Conservation (phyloP, 2,797 vertebrate genomes). For the Myripristis murdjan region DNA sequence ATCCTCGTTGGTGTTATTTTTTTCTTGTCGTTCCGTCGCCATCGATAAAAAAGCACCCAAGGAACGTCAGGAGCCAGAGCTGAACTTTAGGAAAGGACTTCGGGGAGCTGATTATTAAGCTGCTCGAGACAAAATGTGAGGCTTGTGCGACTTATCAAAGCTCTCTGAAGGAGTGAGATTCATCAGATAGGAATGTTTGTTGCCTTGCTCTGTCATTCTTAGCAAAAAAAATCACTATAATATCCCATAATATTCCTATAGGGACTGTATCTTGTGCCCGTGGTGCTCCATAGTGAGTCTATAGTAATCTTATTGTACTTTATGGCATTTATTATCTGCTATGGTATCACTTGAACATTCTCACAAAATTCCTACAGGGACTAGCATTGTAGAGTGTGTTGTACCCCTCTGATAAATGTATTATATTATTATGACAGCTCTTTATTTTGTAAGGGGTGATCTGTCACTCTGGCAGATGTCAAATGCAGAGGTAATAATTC, state of each 20-base stretch:
- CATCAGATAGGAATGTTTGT: neutral
- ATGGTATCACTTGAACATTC: neutral
- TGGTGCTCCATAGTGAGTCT: no score
- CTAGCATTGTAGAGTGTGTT: neutral
- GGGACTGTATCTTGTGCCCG: no score
- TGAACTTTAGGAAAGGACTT: neutral
- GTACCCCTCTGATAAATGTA: neutral
- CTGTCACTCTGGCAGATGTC: constrained; percentile 13
- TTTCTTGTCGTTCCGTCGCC: neutral
- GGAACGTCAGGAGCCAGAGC: neutral
- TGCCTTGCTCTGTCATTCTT: constrained; percentile 3
- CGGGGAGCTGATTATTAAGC: neutral
- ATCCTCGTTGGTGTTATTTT: constrained; percentile 7
- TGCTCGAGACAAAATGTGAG: neutral
- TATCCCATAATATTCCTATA: no score
- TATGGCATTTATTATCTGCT: no score
- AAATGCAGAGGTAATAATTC: neutral
- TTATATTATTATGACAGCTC: neutral
- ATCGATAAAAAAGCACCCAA: neutral
- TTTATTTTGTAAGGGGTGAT: neutral
- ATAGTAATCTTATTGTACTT: no score
- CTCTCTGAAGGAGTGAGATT: neutral
- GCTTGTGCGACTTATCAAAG: neutral
- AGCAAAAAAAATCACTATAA: no score
- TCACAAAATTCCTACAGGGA: neutral